Base-by-base conservation (phyloP, 2,888 invertebrate genomes). In the Platycheirus rosarum region DNA sequence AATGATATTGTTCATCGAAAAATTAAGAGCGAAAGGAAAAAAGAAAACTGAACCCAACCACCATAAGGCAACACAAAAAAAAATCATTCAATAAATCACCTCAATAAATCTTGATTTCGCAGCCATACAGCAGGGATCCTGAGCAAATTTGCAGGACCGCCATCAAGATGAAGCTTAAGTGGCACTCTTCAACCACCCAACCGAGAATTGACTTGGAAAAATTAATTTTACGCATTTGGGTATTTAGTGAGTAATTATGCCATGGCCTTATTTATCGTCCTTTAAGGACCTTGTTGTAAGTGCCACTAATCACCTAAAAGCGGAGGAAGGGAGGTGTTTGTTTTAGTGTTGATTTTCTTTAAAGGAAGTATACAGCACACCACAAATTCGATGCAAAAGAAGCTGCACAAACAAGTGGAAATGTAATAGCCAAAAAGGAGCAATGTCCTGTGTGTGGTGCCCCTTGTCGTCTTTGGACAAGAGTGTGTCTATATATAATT, bases 101-200 rank as follows among this genome's bases (percentile, higher is more conserved):
- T 68, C 77, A 55, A 82, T 82, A 82, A 82, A 82, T 77, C 82
- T 68, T 77, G 68, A 82, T 82, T 82, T 73, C 66, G 71, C 68
- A 32, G 29, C 7, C 8, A 6, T 32, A 7, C 7, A 4, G 2
- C 53, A 65, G 46, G 51, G 44, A 71, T 66, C 71, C 26, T 42
- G 57, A 68, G 82, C 57, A 66, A 80, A 80, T 80, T 80, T 76
- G 65, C 46, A 40, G 70, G 75, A 80, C 76, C 80, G 35, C 40
- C 76, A 35, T 70, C 70, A 14, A 23, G 7, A 63, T 44, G 18
- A 35, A 26, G 35, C 23, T 20, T 32, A 53, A 68, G 66, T 48
- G 53, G 23, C 23, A 5, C 48, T 18, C 23, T 23, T 37, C 42
- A 3, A 16, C 49, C 16, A 16, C 9, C 40, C 11, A 49, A 14